phyloP scores from a whole-genome alignment of 1,140 invertebrate species.

The Reticulitermes speratus region DNA sequence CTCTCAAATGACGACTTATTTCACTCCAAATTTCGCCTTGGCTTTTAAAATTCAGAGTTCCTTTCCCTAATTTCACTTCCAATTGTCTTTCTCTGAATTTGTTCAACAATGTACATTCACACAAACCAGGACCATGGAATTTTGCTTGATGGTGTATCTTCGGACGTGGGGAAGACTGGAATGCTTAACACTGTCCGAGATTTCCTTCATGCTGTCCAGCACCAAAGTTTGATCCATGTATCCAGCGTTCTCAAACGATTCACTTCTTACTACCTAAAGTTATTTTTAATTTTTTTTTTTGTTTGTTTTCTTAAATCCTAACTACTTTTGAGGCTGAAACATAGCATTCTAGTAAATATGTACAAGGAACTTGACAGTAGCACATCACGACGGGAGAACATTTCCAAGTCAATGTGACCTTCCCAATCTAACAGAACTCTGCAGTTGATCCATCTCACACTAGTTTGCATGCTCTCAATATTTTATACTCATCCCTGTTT shows the following conservation, averaged over 20 bases:
- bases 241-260: not conserved
- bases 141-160: no score
- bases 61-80: not conserved
- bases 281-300: not conserved
- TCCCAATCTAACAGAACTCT: slow-evolving; percentile 6
- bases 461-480: not conserved
- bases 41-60: not conserved
- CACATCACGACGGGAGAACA: slow-evolving; percentile 23
- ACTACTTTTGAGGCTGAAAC: slow-evolving; percentile 33
- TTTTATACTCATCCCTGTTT: not conserved
- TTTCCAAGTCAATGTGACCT: slow-evolving; percentile 15
- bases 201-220: not conserved
- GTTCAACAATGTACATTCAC: not conserved
- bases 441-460: not conserved
- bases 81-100: not conserved
- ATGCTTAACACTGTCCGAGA: slow-evolving; percentile 15
- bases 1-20: not conserved
- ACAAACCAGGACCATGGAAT: no score
- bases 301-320: slow-evolving; percentile 16
- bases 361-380: slow-evolving; percentile 31
- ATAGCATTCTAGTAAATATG: slow-evolving; percentile 27
- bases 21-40: not conserved
- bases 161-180: slow-evolving; percentile 22
- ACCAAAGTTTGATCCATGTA: not conserved
- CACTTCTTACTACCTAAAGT: slow-evolving; percentile 1